Conservation (phyloP, 1,140 invertebrate species). For the Cotesia glomerata region DNA sequence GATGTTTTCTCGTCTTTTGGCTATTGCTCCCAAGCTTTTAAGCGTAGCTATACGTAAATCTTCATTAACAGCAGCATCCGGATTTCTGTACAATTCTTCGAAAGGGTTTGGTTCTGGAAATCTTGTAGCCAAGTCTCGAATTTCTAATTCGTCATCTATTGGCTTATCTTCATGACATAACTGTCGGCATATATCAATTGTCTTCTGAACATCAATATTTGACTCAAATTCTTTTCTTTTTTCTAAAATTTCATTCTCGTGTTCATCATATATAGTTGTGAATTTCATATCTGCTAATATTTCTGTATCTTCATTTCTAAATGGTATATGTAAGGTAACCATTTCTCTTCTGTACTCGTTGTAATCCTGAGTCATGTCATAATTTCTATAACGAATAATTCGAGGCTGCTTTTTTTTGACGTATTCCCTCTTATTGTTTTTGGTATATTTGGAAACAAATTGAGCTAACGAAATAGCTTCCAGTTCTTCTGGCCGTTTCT, state of each 20-base stretch:
- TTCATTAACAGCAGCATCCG: constrained; percentile 14
- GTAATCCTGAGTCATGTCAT: constrained; percentile 41
- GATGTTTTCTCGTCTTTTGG: constrained; percentile 30
- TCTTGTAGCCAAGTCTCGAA: not conserved
- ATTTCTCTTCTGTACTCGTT: constrained; percentile 43
- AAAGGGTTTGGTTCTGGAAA: constrained; percentile 21
- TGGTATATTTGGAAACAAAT: constrained; percentile 40
- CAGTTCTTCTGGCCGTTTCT: constrained; percentile 38
- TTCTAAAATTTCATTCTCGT: constrained; percentile 32
- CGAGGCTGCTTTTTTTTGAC: constrained; percentile 27
- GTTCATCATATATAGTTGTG: constrained; percentile 34
- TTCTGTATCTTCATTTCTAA: constrained; percentile 45
- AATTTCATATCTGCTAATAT: constrained; percentile 33
- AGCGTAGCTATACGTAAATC: constrained; percentile 37
- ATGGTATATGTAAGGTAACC: constrained; percentile 47
- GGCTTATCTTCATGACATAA: constrained; percentile 13
- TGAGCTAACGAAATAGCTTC: constrained; percentile 36
- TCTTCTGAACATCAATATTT: constrained; percentile 17
- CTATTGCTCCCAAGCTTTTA: constrained; percentile 20
- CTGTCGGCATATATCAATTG: constrained; percentile 18
- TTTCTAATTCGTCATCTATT: not conserved
- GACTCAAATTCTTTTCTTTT: not conserved
- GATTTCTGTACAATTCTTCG: constrained; percentile 17
- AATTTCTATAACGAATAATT: constrained; percentile 51
- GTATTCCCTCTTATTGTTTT: constrained; percentile 38